Evolutionary conservation across 2,888 invertebrate genomes (phyloP), one percentile per base, ranked within the genome.

Genomic region (Conistra vaccinii): DNA sequence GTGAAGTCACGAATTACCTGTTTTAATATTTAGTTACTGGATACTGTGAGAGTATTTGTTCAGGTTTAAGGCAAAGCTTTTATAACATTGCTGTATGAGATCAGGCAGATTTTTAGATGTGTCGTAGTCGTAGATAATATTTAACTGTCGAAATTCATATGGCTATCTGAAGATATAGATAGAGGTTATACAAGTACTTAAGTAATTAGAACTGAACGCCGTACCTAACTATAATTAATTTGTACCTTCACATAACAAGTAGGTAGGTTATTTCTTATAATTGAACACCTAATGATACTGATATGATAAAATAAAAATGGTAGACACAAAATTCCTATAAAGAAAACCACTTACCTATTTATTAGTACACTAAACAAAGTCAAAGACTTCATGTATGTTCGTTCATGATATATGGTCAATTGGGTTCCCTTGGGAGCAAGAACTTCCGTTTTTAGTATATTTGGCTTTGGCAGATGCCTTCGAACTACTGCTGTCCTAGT

Each of bases 1-100:
- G 89, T 87, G 79, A 78, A 79, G 62, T 78, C 75, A 81, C 85
- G 71, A 80, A 76, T 80, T 66, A 69, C 69, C 60, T 69, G 77
- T 45, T 77, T 75, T 75, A 65, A 76, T 78, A 73, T 77, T 76
- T 77, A 65, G 45, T 62, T 66, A 3, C 39, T 63, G 3, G 60
- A 81, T 67, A 69, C 69, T 78, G 58, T 77, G 55, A 20, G 60
- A 53, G 20, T 32, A 45, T 66, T 65, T 69, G 1, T 29, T 48
- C 12, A n/a, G 20, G 17, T 42, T 60, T 45, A 9, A 45, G 3
- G 9, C 20, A 9, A 45, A 26, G 2, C 20, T 35, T 12, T 62
- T 1, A 12, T 62, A 3, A 23, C 17, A 48, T 55, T 45, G n/a
- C 10, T 58, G 9, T 57, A 72, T 1, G 9, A 2, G 2, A 48